These are phyloP conservation scores for Drosophila prostipennis DNA, from an alignment of 2,888 invertebrate species.

Conservation along the genomic window DNA sequence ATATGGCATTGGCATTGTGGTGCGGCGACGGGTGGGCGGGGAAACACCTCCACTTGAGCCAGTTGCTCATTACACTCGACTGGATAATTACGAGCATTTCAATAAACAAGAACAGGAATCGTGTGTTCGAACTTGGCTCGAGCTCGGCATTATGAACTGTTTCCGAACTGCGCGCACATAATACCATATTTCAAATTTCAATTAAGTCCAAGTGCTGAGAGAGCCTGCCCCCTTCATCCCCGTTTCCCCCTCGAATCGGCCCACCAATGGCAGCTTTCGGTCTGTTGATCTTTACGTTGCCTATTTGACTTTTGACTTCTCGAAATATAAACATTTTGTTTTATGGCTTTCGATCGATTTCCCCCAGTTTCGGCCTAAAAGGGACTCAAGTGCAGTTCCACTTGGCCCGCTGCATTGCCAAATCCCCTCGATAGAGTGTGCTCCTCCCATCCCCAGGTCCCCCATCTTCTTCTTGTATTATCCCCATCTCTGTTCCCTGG, in stretches of 20 bases:
- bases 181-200: constrained; percentile 82
- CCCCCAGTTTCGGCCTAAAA: constrained; percentile 48
- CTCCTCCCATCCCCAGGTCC: not conserved
- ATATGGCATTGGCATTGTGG: constrained; percentile 44
- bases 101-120: constrained; percentile 67
- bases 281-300: constrained; percentile 57
- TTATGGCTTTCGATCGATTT: constrained; percentile 74
- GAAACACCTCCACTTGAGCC: constrained; percentile 57
- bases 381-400: constrained; percentile 67
- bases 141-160: constrained; percentile 73
- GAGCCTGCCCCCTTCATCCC: constrained; percentile 41
- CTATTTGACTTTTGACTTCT: constrained; percentile 78
- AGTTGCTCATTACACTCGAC: constrained; percentile 77
- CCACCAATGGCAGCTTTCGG: constrained; percentile 60
- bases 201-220: constrained; percentile 82
- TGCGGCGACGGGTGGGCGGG: not conserved
- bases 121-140: constrained; percentile 55
- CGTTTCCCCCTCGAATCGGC: constrained; percentile 2
- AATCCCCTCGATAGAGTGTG: constrained; percentile 35
- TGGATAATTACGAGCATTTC: constrained; percentile 70
- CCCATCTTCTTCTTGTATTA: not conserved
- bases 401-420: constrained; percentile 52
- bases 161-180: constrained; percentile 80
- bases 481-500: constrained; percentile 1
- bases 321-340: constrained; percentile 71